Evolutionary conservation across 2,797 vertebrate genomes (phyloP).

Genomic region (Enteromius argenteus): DNA sequence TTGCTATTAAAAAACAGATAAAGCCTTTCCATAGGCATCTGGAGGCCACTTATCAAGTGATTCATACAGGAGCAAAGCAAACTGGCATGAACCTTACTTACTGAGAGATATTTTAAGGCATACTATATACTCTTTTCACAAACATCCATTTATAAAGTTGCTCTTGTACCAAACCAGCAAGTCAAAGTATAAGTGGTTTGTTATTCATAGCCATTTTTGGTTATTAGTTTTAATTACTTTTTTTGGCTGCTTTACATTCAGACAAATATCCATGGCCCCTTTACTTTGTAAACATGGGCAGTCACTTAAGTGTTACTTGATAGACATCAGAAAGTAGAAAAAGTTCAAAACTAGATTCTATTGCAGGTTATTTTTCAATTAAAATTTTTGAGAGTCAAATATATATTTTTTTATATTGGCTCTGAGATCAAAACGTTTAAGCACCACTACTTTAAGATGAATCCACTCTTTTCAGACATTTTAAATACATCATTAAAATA

Average conservation of each 20-base stretch:
- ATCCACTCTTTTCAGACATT: background rate
- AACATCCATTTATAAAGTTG: background rate
- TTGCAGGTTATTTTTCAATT: background rate
- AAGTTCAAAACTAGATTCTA: background rate
- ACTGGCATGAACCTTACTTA: background rate
- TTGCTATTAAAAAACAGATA: background rate
- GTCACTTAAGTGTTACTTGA: background rate
- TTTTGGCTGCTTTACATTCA: background rate
- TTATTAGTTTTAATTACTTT: background rate
- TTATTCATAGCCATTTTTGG: background rate
- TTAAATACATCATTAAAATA: background rate
- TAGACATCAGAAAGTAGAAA: background rate
- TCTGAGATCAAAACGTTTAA: background rate
- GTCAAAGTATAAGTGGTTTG: background rate
- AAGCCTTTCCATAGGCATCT: slow-evolving; percentile 6
- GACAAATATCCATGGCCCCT: background rate
- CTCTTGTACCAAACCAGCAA: background rate
- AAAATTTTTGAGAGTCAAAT: too few species aligned
- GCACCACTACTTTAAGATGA: background rate
- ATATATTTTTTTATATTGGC: too few species aligned
- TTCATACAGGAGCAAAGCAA: background rate
- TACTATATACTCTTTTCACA: background rate
- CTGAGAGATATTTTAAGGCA: background rate
- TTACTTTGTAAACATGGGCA: background rate
- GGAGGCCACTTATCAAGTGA: slow-evolving; percentile 15